phyloP scores from a whole-genome alignment of 2,797 vertebrate species.

The Melanotaenia maccullochi region DNA sequence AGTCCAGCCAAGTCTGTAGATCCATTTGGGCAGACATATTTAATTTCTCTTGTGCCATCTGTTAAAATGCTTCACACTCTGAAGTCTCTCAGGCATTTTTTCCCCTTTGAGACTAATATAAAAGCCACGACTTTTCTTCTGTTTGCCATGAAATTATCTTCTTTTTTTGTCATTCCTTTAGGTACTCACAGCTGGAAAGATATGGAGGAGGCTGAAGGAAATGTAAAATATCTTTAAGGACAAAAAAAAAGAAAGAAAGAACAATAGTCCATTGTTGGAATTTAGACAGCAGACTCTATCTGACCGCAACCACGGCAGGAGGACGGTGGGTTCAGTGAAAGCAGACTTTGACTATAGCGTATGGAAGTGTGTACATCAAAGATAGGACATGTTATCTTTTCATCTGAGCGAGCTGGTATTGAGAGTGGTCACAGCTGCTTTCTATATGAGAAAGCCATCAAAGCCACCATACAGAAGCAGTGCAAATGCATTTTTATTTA shows the following conservation, averaged over 20 bases:
- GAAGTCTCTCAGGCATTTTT: constrained; percentile 60
- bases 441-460: constrained; percentile 49
- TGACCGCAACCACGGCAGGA: constrained; percentile 14
- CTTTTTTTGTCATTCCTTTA: constrained; percentile 47
- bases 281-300: constrained; percentile 50
- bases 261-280: constrained; percentile 56
- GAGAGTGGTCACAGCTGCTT: constrained; percentile 74
- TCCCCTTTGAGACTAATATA: constrained; percentile 64
- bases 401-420: constrained; percentile 56
- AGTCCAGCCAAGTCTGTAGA: constrained; percentile 36
- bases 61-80: constrained; percentile 76
- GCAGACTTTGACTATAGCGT: constrained; percentile 40
- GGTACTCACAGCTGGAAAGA: constrained; percentile 70
- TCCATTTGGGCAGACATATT: constrained; percentile 69
- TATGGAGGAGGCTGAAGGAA: constrained; percentile 43
- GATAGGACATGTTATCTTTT: constrained; percentile 67
- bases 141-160: constrained; percentile 55
- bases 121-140: constrained; percentile 47
- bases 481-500: constrained; percentile 50
- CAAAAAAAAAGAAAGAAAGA: constrained; percentile 43
- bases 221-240: constrained; percentile 63
- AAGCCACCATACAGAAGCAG: constrained; percentile 47
- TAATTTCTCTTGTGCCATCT: constrained; percentile 78
- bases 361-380: constrained; percentile 67
- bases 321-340: constrained; percentile 28